Percentiles rank a stretch among this genome's conserved stretches.
phyloP scores from a whole-genome alignment of 1,140 invertebrate species.

The Apocrypta bakeri region DNA sequence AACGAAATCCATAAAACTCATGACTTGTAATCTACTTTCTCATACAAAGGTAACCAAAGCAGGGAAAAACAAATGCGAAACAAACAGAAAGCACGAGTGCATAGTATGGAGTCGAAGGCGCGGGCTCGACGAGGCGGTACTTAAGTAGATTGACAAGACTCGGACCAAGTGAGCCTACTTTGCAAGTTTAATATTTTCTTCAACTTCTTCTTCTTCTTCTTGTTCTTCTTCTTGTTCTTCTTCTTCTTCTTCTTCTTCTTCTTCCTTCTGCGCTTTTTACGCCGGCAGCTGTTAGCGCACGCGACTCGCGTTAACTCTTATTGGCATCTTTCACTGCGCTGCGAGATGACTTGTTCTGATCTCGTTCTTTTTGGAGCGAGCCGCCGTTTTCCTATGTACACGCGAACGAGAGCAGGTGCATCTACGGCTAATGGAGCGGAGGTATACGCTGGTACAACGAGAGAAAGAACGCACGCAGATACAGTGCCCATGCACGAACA shows the following conservation, averaged over 20 bases:
- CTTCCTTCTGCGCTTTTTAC: no score
- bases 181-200: constrained; percentile 11
- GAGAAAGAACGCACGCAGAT: background rate
- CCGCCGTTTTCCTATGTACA: background rate
- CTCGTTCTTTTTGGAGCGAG: background rate
- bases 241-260: no score
- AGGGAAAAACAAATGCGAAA: background rate
- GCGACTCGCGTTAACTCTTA: background rate
- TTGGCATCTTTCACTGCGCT: background rate
- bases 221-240: no score
- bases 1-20: background rate
- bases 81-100: background rate
- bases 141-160: background rate
- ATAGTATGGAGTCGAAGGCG: background rate
- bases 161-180: background rate
- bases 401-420: background rate
- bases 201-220: background rate
- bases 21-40: background rate
- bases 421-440: background rate
- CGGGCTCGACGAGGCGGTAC: background rate
- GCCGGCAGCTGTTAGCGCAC: background rate
- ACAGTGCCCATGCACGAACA: background rate
- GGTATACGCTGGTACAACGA: background rate
- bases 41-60: background rate
- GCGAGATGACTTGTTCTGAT: background rate